These are phyloP conservation scores for Enteromius argenteus DNA, from an alignment of 2,797 vertebrate species.

Conservation along the genomic window DNA sequence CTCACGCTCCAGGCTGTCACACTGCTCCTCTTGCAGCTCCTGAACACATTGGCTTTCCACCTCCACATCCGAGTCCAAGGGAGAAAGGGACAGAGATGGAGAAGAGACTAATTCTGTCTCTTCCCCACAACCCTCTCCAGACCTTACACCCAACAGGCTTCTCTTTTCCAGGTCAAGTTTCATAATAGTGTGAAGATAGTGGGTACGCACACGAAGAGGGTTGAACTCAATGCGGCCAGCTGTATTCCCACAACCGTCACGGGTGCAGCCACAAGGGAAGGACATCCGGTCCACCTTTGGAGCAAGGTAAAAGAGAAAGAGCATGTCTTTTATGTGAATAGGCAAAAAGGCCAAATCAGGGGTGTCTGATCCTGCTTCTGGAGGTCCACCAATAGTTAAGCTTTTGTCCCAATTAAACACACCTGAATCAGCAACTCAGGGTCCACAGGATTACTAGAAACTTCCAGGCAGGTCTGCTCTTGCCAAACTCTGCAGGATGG, in stretches of 20 bases:
- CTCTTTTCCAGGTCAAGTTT: slow-evolving; percentile 94
- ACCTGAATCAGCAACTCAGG: neutral
- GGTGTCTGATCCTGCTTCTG: neutral
- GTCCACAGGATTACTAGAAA: neutral
- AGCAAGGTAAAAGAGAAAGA: slow-evolving; percentile 13
- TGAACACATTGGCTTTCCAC: slow-evolving; percentile 70
- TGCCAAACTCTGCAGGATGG: neutral
- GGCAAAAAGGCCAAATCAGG: neutral
- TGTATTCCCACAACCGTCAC: slow-evolving; percentile 91
- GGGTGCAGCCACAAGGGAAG: slow-evolving; percentile 95
- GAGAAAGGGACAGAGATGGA: slow-evolving; percentile 74
- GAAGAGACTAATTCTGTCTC: slow-evolving; percentile 64
- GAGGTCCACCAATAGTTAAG: neutral
- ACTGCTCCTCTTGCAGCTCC: slow-evolving; percentile 74
- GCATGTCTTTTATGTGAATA: neutral
- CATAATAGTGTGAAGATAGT: slow-evolving; percentile 98
- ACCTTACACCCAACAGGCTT: slow-evolving; percentile 73
- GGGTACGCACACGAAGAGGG: slow-evolving; percentile 92
- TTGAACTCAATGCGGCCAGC: slow-evolving; percentile 96
- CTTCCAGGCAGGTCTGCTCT: neutral
- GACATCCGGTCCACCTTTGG: slow-evolving; percentile 94
- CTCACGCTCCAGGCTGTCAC: slow-evolving; percentile 80
- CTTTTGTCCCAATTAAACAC: neutral
- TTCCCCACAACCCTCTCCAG: slow-evolving; percentile 61
- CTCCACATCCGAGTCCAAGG: slow-evolving; percentile 72